These are phyloP conservation scores for Microcebus tavaratra DNA, from an alignment of 2,113 vertebrate genomes.

Conservation along the genomic window DNA sequence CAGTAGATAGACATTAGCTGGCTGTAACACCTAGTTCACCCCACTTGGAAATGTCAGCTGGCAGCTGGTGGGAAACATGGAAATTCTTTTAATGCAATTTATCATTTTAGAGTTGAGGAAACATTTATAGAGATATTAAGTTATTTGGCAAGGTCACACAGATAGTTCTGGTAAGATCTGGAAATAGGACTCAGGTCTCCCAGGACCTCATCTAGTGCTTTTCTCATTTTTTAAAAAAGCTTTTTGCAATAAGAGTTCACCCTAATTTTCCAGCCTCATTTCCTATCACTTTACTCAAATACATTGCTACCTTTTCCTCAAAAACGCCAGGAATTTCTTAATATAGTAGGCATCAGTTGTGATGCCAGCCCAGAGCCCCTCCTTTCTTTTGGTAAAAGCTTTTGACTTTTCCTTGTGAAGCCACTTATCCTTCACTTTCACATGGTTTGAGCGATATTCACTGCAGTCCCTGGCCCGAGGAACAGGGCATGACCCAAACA, in stretches of 20 bases:
- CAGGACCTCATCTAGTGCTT: background rate
- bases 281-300: background rate
- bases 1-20: background rate
- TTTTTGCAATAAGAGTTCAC: background rate
- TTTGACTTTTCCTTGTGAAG: background rate
- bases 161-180: background rate
- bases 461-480: background rate
- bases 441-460: background rate
- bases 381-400: constrained; percentile 22
- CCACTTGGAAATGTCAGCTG: background rate
- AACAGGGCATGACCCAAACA: background rate
- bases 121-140: background rate
- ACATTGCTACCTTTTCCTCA: background rate
- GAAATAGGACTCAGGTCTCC: background rate
- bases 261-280: background rate
- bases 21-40: background rate
- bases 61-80: background rate
- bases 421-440: background rate
- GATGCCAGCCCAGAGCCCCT: background rate
- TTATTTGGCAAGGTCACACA: constrained; percentile 19
- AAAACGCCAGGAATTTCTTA: background rate
- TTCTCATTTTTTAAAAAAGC: background rate
- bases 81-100: constrained; percentile 1
- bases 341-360: background rate
- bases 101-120: constrained; percentile 18